Evolutionary conservation across 2,797 vertebrate genomes (phyloP).

Genomic region (Micromesistius poutassou): DNA sequence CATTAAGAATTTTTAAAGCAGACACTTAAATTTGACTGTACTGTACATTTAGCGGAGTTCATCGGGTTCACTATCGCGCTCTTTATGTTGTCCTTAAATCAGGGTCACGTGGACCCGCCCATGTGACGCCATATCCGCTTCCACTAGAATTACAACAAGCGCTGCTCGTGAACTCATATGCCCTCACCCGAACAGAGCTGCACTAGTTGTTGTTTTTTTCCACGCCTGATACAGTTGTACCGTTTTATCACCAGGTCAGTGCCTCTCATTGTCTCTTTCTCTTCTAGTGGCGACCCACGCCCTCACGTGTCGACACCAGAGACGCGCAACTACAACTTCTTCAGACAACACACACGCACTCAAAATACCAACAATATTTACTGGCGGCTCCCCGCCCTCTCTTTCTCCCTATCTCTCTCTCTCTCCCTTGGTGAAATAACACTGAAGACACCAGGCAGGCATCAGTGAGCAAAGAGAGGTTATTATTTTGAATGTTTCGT

Average conservation of each 20-base stretch:
- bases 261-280: constrained; percentile 7
- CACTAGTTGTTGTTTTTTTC: constrained; percentile 33
- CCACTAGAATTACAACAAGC: constrained; percentile 31
- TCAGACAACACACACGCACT: neutral
- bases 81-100: constrained; percentile 63
- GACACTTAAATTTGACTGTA: neutral
- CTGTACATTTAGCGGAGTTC: neutral
- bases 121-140: constrained; percentile 56
- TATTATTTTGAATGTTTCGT: no score
- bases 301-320: neutral
- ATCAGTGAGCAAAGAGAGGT: no score
- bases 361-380: neutral
- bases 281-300: neutral
- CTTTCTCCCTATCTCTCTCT: neutral
- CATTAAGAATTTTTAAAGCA: neutral
- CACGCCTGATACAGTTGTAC: constrained; percentile 52
- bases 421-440: no score
- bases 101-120: constrained; percentile 65
- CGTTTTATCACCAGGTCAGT: constrained; percentile 46
- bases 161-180: constrained; percentile 53
- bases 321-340: neutral
- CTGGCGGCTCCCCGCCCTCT: neutral
- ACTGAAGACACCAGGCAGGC: no score
- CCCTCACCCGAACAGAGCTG: constrained; percentile 28
- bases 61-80: neutral